Conservation (phyloP, 2,888 invertebrate genomes). For the Salticus scenicus region DNA sequence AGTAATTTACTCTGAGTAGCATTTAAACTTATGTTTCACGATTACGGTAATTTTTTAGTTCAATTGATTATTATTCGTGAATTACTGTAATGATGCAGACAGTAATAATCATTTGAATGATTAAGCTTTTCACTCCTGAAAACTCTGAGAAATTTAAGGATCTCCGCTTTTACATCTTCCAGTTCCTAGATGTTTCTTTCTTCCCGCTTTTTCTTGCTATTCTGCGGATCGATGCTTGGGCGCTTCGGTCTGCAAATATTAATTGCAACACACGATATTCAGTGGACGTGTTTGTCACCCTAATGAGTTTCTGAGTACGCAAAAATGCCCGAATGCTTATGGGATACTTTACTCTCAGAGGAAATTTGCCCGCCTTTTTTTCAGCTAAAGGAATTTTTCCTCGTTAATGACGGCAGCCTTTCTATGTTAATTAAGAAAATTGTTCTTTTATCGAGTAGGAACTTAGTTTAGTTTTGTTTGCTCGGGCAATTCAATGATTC, state of each 20-base stretch:
- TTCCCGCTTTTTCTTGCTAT: neutral
- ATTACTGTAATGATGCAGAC: too few species aligned
- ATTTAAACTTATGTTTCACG: too few species aligned
- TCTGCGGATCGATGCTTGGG: constrained; percentile 38
- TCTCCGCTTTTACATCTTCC: neutral
- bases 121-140: too few species aligned
- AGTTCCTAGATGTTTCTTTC: neutral
- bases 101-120: too few species aligned
- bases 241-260: constrained; percentile 56
- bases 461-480: constrained; percentile 1
- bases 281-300: constrained; percentile 60
- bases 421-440: constrained; percentile 65
- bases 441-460: constrained; percentile 58
- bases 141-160: too few species aligned
- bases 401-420: constrained; percentile 63
- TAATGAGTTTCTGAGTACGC: constrained; percentile 46
- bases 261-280: constrained; percentile 62
- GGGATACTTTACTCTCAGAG: constrained; percentile 38
- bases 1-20: too few species aligned
- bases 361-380: constrained; percentile 38
- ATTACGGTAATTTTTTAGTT: too few species aligned
- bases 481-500: neutral
- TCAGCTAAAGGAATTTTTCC: constrained; percentile 39
- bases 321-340: constrained; percentile 51
- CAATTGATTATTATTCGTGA: too few species aligned